phyloP scores from a whole-genome alignment of 2,888 invertebrate species.

The Lycaena phlaeas region DNA sequence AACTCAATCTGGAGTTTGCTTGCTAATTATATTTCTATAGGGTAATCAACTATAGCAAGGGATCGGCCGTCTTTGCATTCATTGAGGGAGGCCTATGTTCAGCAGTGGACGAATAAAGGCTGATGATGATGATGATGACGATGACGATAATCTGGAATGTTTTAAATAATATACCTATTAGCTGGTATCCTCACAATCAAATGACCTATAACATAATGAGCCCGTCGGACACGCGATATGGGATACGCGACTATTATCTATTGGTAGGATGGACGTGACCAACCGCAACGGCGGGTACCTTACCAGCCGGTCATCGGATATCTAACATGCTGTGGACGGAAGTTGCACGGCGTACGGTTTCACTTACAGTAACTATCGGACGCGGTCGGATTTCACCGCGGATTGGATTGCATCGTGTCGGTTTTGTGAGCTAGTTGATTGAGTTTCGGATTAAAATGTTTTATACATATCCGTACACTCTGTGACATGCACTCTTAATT shows the following conservation, averaged over 20 bases:
- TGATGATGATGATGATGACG: no score
- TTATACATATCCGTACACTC: not conserved
- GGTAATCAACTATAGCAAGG: no score
- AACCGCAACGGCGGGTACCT: constrained; percentile 38
- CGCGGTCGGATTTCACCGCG: constrained; percentile 49
- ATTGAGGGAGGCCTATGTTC: no score
- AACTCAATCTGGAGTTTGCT: no score
- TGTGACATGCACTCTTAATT: no score
- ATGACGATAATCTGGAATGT: no score
- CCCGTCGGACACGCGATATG: constrained; percentile 5
- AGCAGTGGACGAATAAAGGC: no score
- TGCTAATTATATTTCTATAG: no score
- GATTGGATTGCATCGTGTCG: constrained; percentile 45
- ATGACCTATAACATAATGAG: constrained; percentile 3
- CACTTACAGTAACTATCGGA: constrained; percentile 48
- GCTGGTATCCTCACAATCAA: not conserved
- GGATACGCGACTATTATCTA: constrained; percentile 24
- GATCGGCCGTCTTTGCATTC: no score
- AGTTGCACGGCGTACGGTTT: constrained; percentile 64
- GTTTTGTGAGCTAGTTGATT: constrained; percentile 53
- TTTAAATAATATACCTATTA: no score
- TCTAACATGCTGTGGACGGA: constrained; percentile 53
- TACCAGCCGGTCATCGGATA: constrained; percentile 45
- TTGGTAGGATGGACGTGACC: constrained; percentile 33
- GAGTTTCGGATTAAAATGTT: constrained; percentile 48